A percentile compares a stretch with the other conserved stretches of the same genome.
Evolutionary conservation across 2,113 vertebrate genomes (phyloP).

Genomic region (Thamnophis sirtalis): DNA sequence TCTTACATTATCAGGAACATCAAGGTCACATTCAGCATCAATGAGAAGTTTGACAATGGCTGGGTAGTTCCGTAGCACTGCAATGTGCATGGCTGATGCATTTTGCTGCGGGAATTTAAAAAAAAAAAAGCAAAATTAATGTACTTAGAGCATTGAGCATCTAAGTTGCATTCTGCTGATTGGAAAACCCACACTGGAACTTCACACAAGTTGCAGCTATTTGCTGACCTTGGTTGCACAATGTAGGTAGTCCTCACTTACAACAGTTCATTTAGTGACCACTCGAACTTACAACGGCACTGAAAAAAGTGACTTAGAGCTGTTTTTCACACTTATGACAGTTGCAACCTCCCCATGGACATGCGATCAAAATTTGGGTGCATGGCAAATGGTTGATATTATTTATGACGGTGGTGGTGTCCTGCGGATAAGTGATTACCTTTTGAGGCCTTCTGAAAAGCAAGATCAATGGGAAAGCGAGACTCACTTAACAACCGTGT

Average conservation of each 20-base stretch:
- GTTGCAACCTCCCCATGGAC: too few species aligned
- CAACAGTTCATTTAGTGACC: too few species aligned
- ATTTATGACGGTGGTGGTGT: too few species aligned
- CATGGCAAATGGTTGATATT: too few species aligned
- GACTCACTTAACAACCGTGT: too few species aligned
- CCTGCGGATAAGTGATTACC: too few species aligned
- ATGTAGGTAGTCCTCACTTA: not conserved
- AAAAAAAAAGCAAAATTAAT: slow-evolving; percentile 16
- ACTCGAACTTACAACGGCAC: too few species aligned
- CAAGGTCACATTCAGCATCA: slow-evolving; percentile 73
- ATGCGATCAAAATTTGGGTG: too few species aligned
- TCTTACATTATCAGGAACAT: slow-evolving; percentile 80
- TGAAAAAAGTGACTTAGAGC: too few species aligned
- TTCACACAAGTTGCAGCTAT: not conserved
- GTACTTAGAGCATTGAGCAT: not conserved
- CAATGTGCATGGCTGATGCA: slow-evolving; percentile 69
- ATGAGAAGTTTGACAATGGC: slow-evolving; percentile 77
- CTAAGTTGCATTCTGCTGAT: not conserved
- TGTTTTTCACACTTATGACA: too few species aligned
- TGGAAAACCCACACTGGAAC: not conserved
- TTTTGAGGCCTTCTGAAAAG: too few species aligned
- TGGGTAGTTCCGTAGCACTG: slow-evolving; percentile 76
- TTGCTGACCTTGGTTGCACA: not conserved
- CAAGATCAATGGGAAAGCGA: too few species aligned
- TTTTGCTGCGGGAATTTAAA: slow-evolving; percentile 72